phyloP scores from a whole-genome alignment of 2,113 vertebrate genomes.

The Pollimyrus isidori region DNA sequence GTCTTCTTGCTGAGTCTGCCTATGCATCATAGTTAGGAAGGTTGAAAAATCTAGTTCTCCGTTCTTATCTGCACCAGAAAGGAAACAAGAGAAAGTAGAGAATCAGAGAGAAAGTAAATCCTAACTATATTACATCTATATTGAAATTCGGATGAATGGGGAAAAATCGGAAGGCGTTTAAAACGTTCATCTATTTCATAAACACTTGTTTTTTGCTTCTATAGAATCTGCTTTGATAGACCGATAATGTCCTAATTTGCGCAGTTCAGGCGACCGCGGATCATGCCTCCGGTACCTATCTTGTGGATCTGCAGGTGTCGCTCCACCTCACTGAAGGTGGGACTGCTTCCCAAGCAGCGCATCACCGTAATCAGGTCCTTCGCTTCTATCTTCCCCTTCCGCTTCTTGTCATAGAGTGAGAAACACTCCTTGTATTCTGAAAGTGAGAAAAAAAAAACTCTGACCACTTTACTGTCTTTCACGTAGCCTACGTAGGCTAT shows the following conservation, averaged over 20 bases:
- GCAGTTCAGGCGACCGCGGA: background rate
- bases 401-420: conserved; percentile 88
- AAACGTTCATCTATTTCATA: background rate
- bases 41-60: conserved; percentile 89
- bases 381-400: conserved; percentile 76
- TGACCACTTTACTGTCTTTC: background rate
- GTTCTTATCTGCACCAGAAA: conserved; percentile 55
- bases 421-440: conserved; percentile 96
- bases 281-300: conserved; percentile 59
- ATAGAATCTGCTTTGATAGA: background rate
- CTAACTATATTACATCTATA: background rate
- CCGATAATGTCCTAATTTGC: background rate
- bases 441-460: conserved; percentile 2
- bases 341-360: conserved; percentile 81
- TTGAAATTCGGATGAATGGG: background rate
- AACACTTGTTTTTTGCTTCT: background rate
- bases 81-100: background rate
- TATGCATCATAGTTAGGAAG: conserved; percentile 87
- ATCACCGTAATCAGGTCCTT: conserved; percentile 80
- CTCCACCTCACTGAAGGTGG: conserved; percentile 70
- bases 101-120: background rate
- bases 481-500: background rate
- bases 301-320: conserved; percentile 78
- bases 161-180: background rate
- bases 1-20: conserved; percentile 83